Conservation (phyloP, 2,888 invertebrate genomes). For the Eupithecia subumbrata region DNA sequence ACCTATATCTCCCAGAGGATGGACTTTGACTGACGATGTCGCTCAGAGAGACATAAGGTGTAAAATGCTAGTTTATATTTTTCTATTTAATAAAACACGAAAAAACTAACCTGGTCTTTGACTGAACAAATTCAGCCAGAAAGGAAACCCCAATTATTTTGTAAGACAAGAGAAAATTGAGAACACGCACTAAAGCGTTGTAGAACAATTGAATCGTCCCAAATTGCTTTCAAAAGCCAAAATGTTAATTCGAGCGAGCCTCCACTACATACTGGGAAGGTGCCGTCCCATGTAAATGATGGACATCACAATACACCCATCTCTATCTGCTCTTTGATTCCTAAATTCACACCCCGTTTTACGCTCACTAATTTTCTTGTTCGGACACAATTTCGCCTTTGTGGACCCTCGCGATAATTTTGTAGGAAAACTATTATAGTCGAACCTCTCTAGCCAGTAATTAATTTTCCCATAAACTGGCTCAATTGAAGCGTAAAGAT, state of each 20-base stretch:
- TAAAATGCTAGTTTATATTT: neutral
- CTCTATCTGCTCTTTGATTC: slow-evolving; percentile 77
- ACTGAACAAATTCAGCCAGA: neutral
- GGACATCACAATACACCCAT: slow-evolving; percentile 73
- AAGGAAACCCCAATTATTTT: slow-evolving; percentile 2
- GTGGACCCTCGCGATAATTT: slow-evolving; percentile 80
- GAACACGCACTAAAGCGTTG: slow-evolving; percentile 8
- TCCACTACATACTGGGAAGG: slow-evolving; percentile 61
- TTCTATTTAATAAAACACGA: too few species aligned
- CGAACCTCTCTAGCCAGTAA: slow-evolving; percentile 82
- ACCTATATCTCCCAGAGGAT: neutral
- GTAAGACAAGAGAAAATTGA: neutral
- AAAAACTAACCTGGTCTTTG: neutral
- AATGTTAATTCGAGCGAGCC: slow-evolving; percentile 59
- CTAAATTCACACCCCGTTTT: slow-evolving; percentile 82
- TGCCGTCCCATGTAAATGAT: slow-evolving; percentile 79
- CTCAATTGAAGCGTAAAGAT: slow-evolving; percentile 83
- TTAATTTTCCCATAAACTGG: slow-evolving; percentile 82
- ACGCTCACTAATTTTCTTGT: slow-evolving; percentile 84
- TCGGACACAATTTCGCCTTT: slow-evolving; percentile 81
- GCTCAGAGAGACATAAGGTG: neutral
- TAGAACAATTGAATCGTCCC: slow-evolving; percentile 32
- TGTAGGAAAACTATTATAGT: slow-evolving; percentile 81
- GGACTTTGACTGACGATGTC: neutral
- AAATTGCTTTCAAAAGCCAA: slow-evolving; percentile 55